A percentile compares a stretch with the other conserved stretches of the same genome.
Evolutionary conservation across 2,113 vertebrate species (phyloP).

Genomic region (Galbula dea): DNA sequence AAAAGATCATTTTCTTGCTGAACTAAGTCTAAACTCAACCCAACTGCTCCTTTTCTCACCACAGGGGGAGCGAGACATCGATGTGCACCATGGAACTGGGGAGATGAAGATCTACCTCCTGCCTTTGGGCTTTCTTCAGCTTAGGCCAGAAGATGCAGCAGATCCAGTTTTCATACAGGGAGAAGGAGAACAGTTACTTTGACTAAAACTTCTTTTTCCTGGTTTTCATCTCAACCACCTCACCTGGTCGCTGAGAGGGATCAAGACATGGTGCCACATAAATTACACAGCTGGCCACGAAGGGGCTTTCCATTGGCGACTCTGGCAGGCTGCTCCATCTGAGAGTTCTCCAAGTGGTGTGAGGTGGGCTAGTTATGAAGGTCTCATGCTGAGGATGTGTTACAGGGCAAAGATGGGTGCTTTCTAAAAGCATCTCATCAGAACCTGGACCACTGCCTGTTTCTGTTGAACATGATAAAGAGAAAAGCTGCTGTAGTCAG

Average conservation of each 20-base stretch:
- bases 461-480: neutral
- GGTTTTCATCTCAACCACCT: neutral
- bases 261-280: neutral
- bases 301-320: neutral
- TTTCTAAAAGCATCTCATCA: neutral
- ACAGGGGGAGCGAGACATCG: neutral
- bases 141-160: neutral
- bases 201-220: neutral
- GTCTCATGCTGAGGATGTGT: neutral
- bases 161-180: neutral
- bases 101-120: neutral
- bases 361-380: neutral
- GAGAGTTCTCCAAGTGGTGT: neutral
- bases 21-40: neutral
- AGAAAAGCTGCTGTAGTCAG: neutral
- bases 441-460: neutral
- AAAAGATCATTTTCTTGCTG: neutral
- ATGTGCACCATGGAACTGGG: fast-evolving
- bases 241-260: neutral
- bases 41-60: neutral
- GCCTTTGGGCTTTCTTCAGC: neutral
- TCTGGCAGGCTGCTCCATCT: neutral
- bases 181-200: neutral
- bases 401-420: neutral
- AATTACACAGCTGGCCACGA: fast-evolving